Percentiles rank a stretch among this genome's conserved stretches.
Evolutionary conservation across 2,113 vertebrate species (phyloP).

Genomic region (Aegotheles bennettii): DNA sequence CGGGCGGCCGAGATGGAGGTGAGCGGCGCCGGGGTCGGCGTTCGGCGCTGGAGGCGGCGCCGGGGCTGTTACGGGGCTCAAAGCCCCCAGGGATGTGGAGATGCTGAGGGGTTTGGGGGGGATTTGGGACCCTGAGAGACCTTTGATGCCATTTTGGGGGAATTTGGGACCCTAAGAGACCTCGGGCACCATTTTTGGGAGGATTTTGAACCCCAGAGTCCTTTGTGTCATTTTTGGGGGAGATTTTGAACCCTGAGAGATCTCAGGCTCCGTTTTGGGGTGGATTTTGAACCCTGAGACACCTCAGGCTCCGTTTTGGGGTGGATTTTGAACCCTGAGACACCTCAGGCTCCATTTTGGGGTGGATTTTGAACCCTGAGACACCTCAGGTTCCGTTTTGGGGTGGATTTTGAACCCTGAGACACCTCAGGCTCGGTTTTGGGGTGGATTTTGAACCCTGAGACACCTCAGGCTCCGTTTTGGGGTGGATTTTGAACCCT

Average conservation of each 20-base stretch:
- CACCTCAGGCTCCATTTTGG: too few species aligned
- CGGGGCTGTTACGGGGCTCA: too few species aligned
- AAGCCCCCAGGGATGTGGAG: fast-evolving
- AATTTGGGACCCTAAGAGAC: neutral
- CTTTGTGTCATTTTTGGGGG: neutral
- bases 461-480: fast-evolving
- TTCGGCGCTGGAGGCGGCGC: fast-evolving
- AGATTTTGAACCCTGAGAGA: neutral
- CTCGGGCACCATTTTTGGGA: too few species aligned
- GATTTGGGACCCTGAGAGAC: neutral
- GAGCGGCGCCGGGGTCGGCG: neutral
- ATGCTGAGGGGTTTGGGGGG: too few species aligned
- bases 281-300: neutral
- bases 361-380: neutral
- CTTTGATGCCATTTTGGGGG: neutral
- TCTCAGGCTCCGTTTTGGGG: fast-evolving
- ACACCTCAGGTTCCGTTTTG: neutral
- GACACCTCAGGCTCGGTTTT: fast-evolving
- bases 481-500: too few species aligned
- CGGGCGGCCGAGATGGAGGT: constrained; percentile 96
- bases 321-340: neutral
- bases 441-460: neutral
- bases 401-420: too few species aligned
- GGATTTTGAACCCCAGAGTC: too few species aligned
- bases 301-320: fast-evolving